Percentiles rank a stretch among this genome's conserved stretches.
Conservation (phyloP, 2,888 invertebrate species). For the Orthosia cruda region DNA sequence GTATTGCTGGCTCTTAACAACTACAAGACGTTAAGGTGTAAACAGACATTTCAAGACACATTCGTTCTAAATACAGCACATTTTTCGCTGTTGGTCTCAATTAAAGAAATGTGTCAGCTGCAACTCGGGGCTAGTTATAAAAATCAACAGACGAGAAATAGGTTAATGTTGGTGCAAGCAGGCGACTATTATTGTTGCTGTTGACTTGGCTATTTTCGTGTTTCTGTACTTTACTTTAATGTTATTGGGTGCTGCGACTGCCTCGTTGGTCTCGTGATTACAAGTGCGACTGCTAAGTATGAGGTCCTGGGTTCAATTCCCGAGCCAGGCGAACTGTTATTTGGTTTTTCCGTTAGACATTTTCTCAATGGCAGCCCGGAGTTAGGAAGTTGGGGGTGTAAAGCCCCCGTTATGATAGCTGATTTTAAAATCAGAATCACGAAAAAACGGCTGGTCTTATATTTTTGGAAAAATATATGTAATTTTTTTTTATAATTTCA, state of each 20-base stretch:
- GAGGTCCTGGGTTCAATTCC: no score
- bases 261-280: no score
- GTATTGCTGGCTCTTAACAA: background rate
- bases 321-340: no score
- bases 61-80: slow-evolving; percentile 32
- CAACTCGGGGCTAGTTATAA: slow-evolving; percentile 48
- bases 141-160: slow-evolving; percentile 58
- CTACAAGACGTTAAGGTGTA: background rate
- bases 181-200: slow-evolving; percentile 6
- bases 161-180: slow-evolving; percentile 46
- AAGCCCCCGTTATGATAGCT: no score
- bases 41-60: background rate
- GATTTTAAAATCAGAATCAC: no score
- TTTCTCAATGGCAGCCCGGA: no score
- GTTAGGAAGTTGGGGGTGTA: no score
- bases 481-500: no score
- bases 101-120: slow-evolving; percentile 59
- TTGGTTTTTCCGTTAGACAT: no score
- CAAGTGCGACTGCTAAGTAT: no score
- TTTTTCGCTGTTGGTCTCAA: slow-evolving; percentile 35
- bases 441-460: no score
- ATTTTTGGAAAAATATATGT: no score
- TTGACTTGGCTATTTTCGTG: slow-evolving; percentile 1
- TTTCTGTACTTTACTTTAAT: background rate
- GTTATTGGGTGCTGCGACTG: background rate